Conservation (phyloP, 2,888 invertebrate genomes). For the Thereva unica region DNA sequence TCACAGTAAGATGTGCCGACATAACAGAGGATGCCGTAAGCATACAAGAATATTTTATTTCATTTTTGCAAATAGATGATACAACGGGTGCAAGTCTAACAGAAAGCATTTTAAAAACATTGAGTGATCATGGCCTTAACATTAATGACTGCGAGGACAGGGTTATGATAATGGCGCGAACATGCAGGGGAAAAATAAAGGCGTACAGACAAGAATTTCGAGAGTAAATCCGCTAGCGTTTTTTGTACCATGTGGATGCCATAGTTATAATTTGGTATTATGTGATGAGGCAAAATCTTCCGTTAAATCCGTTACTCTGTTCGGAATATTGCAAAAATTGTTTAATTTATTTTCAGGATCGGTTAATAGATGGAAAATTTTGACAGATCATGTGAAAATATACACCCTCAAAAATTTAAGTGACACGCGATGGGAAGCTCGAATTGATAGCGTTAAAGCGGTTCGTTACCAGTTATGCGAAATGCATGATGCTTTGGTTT, state of each 20-base stretch:
- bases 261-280: too few relatives aligned
- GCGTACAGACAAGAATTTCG: slow-evolving; percentile 1
- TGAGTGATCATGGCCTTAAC: background rate
- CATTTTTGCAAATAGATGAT: background rate
- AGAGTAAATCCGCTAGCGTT: background rate
- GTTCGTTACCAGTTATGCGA: too few relatives aligned
- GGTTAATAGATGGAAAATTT: too few relatives aligned
- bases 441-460: too few relatives aligned
- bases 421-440: too few relatives aligned
- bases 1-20: background rate
- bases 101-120: background rate
- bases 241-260: background rate
- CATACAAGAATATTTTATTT: background rate
- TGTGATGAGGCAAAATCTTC: too few relatives aligned
- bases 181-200: slow-evolving; percentile 16
- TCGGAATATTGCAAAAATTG: too few relatives aligned
- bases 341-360: too few relatives aligned
- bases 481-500: too few relatives aligned
- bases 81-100: background rate
- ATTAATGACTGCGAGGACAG: slow-evolving; percentile 1
- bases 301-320: too few relatives aligned
- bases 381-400: too few relatives aligned
- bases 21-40: background rate
- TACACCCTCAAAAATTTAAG: too few relatives aligned
- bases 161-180: slow-evolving; percentile 19